Conservation (phyloP, 2,888 invertebrate genomes). For the Argyresthia albistria region DNA sequence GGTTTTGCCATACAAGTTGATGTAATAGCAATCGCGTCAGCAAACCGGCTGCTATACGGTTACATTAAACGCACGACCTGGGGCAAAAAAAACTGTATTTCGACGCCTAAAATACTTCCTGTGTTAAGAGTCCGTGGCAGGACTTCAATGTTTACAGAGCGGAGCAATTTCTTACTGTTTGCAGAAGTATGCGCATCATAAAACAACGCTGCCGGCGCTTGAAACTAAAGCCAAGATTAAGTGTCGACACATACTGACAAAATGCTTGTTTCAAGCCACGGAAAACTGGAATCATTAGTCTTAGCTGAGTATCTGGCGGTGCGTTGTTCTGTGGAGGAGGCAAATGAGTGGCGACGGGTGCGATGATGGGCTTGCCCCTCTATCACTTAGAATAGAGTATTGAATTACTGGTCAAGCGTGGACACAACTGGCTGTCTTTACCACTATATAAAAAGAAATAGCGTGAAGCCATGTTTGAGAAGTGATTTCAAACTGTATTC, state of each 20-base stretch:
- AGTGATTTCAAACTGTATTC: too few relatives aligned
- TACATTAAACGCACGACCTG: too few relatives aligned
- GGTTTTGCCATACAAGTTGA: too few relatives aligned
- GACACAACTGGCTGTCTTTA: too few relatives aligned
- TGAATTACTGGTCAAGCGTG: too few relatives aligned
- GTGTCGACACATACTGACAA: conserved; percentile 34
- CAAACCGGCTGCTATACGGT: too few relatives aligned
- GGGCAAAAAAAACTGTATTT: too few relatives aligned
- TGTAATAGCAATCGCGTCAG: too few relatives aligned
- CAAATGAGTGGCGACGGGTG: conserved; percentile 16
- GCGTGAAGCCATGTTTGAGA: too few relatives aligned
- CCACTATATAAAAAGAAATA: too few relatives aligned
- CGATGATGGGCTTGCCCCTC: conserved; percentile 10
- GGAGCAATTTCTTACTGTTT: not conserved
- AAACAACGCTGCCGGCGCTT: not conserved
- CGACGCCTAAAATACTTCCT: not conserved
- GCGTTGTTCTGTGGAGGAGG: conserved; percentile 21
- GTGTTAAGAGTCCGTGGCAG: not conserved
- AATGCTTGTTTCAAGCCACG: conserved; percentile 28
- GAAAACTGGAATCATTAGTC: conserved; percentile 38
- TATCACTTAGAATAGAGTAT: not conserved
- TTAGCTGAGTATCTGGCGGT: conserved; percentile 14
- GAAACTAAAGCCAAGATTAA: conserved; percentile 21
- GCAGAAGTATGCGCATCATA: not conserved
- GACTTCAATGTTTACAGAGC: not conserved